phyloP scores from a whole-genome alignment of 2,797 vertebrate genomes.

The Lepus townsendii region DNA sequence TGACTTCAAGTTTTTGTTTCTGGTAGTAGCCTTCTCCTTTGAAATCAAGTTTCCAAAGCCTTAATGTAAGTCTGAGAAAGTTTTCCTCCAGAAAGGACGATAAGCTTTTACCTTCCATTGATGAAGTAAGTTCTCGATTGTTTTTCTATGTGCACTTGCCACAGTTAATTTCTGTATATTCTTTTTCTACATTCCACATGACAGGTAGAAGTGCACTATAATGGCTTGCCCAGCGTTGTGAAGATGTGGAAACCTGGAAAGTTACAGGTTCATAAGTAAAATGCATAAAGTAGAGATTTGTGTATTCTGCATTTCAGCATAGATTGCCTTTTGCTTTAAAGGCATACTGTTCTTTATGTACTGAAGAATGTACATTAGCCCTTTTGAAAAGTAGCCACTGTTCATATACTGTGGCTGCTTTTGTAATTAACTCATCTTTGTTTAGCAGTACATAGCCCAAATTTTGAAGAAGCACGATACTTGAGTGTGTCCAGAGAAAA shows the following conservation, averaged over 20 bases:
- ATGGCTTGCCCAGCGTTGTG: slow-evolving; percentile 81
- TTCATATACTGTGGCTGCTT: slow-evolving; percentile 77
- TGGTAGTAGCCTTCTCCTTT: neutral
- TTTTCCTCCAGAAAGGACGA: slow-evolving; percentile 54
- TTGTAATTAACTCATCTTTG: slow-evolving; percentile 79
- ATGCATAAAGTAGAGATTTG: slow-evolving; percentile 81
- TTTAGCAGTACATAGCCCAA: slow-evolving; percentile 57
- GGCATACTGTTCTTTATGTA: slow-evolving; percentile 79
- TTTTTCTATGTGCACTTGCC: slow-evolving; percentile 69
- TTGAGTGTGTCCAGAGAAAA: slow-evolving; percentile 64
- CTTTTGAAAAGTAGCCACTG: slow-evolving; percentile 77
- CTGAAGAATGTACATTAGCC: slow-evolving; percentile 71
- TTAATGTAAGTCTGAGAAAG: neutral
- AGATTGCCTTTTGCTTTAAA: slow-evolving; percentile 83
- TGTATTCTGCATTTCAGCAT: slow-evolving; percentile 73
- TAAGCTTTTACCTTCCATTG: slow-evolving; percentile 39
- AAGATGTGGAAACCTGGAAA: slow-evolving; percentile 72
- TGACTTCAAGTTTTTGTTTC: slow-evolving; percentile 72
- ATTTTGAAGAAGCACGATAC: slow-evolving; percentile 64
- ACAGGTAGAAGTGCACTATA: slow-evolving; percentile 75
- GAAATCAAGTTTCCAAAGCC: too few species aligned
- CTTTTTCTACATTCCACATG: slow-evolving; percentile 73
- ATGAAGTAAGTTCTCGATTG: neutral
- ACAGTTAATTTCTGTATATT: slow-evolving; percentile 76
- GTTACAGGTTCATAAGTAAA: slow-evolving; percentile 81